Conservation (phyloP, 2,113 vertebrate genomes). For the Sialia sialis region DNA sequence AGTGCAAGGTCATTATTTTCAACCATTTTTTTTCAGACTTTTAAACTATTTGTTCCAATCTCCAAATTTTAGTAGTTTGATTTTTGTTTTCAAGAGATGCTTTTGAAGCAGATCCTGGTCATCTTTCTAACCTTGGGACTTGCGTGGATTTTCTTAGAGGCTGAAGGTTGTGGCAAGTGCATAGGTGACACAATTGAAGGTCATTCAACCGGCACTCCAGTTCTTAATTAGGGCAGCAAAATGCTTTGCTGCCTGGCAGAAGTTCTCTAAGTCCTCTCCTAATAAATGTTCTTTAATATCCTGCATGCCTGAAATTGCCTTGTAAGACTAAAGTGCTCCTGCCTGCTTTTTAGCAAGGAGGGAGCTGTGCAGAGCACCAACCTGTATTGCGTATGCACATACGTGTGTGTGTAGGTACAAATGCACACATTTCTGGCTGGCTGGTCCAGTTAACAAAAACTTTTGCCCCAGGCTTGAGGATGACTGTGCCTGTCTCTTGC, state of each 20-base stretch:
- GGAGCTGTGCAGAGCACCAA: neutral
- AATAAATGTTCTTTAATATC: neutral
- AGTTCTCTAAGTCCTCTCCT: neutral
- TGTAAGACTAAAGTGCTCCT: neutral
- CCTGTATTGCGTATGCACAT: accelerated
- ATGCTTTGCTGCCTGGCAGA: neutral
- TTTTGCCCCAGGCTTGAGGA: neutral
- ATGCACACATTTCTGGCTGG: neutral
- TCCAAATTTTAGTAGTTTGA: neutral
- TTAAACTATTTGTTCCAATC: neutral
- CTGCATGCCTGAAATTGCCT: neutral
- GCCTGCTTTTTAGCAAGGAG: neutral
- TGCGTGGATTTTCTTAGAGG: neutral
- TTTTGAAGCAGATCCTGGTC: neutral
- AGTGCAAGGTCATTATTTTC: neutral
- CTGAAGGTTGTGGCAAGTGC: neutral
- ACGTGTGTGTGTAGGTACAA: neutral
- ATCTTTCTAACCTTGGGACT: neutral
- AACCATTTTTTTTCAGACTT: neutral
- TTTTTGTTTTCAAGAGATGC: neutral
- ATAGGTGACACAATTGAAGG: accelerated
- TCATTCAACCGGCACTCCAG: neutral
- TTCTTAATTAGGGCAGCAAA: neutral
- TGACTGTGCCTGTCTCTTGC: neutral
- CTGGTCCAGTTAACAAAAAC: neutral